Evolutionary conservation across 2,797 vertebrate genomes (phyloP).

Genomic region (Dendrocincla fuliginosa): DNA sequence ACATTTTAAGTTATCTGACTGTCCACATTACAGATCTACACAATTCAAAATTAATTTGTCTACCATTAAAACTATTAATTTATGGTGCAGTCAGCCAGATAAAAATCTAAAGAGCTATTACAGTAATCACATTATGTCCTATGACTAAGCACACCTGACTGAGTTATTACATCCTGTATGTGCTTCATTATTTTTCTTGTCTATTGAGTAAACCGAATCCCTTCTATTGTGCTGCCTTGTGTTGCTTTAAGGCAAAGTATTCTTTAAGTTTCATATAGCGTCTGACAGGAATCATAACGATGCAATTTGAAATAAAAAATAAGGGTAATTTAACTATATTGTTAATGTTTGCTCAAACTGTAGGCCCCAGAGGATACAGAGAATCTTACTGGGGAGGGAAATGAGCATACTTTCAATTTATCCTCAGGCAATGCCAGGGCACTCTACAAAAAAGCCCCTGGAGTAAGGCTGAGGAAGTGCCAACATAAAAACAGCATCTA

Average conservation of each 20-base stretch:
- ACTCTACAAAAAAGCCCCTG: constrained; percentile 66
- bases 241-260: neutral
- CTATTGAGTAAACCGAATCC: neutral
- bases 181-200: neutral
- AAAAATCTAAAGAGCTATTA: neutral
- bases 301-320: neutral
- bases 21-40: neutral
- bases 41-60: neutral
- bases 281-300: neutral
- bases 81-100: neutral
- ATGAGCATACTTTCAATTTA: constrained; percentile 69
- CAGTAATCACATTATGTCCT: neutral
- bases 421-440: constrained; percentile 82
- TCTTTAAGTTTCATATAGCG: neutral
- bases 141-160: neutral
- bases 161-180: neutral
- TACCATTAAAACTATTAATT: neutral
- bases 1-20: neutral
- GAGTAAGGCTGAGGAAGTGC: constrained; percentile 81
- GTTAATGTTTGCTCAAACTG: constrained; percentile 68
- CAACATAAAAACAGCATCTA: neutral
- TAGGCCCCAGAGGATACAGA: constrained; percentile 68
- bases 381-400: constrained; percentile 69
- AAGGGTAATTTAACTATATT: neutral
- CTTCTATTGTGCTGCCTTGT: neutral